phyloP scores from a whole-genome alignment of 2,797 vertebrate species.

The Karalla daura region DNA sequence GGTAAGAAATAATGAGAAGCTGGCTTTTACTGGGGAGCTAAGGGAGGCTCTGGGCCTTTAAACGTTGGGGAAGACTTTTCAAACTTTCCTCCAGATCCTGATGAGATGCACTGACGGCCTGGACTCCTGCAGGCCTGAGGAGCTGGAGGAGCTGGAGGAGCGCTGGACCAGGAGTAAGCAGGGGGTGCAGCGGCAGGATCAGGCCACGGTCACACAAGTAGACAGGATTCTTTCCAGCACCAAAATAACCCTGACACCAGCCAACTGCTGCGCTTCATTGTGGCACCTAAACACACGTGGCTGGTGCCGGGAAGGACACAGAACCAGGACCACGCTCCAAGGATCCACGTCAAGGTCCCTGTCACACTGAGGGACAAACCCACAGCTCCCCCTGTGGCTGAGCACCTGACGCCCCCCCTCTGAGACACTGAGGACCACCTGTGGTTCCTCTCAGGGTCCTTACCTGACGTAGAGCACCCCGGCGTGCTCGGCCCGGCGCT shows the following conservation, averaged over 20 bases:
- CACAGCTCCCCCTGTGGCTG: too few relatives aligned
- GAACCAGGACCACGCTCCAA: conserved; percentile 33
- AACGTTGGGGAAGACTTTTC: neutral
- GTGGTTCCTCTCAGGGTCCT: neutral
- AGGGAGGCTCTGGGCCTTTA: neutral
- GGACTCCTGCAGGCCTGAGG: too few relatives aligned
- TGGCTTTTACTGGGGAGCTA: neutral
- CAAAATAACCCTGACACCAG: conserved; percentile 73
- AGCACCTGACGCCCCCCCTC: too few relatives aligned
- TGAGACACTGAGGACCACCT: too few relatives aligned
- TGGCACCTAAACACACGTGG: conserved; percentile 50
- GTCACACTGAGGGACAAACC: too few relatives aligned
- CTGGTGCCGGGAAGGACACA: conserved; percentile 29
- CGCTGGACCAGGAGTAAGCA: too few relatives aligned
- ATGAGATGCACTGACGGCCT: too few relatives aligned
- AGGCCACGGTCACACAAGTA: conserved; percentile 69
- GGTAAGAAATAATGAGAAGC: neutral
- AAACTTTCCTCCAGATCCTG: neutral
- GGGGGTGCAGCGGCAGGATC: conserved; percentile 64
- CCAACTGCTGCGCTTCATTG: conserved; percentile 65
- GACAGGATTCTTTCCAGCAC: conserved; percentile 73
- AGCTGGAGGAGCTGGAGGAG: too few relatives aligned
- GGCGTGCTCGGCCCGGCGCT: conserved; percentile 89
- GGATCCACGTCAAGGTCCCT: conserved; percentile 2
- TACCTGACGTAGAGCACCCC: conserved; percentile 95